Evolutionary conservation across 1,140 invertebrate species (phyloP).

Genomic region (Conus ventricosus): DNA sequence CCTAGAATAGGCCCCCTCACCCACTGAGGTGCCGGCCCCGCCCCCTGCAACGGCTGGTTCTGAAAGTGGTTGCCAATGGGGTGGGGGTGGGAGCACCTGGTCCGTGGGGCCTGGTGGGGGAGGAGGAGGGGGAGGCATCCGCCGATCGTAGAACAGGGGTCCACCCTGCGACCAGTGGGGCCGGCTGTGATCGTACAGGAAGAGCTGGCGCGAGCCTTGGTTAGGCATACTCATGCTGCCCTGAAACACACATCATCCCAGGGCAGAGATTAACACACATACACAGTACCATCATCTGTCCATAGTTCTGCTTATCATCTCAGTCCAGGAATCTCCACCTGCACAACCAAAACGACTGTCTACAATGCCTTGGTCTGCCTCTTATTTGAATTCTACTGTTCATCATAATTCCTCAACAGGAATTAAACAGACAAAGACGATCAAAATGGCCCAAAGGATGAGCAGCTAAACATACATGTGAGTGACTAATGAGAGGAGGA

Average conservation of each 20-base stretch:
- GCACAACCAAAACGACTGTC: no score
- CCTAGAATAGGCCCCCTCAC: constrained; percentile 45
- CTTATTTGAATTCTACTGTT: no score
- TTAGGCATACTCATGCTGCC: constrained; percentile 56
- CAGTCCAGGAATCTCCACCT: no score
- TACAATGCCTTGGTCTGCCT: no score
- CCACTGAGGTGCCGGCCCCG: constrained; percentile 49
- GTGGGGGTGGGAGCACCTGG: constrained; percentile 34
- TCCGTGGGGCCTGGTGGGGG: constrained; percentile 35
- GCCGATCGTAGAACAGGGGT: constrained; percentile 51
- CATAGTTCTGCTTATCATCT: no score
- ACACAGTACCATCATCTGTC: no score
- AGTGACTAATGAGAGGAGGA: no score
- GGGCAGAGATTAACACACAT: no score
- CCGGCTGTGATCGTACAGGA: constrained; percentile 52
- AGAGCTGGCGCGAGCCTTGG: constrained; percentile 49
- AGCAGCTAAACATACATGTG: no score
- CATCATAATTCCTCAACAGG: no score
- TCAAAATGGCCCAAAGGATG: no score
- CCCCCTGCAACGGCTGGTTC: constrained; percentile 30
- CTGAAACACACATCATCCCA: constrained; percentile 4
- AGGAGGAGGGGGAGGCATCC: constrained; percentile 44
- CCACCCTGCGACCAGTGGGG: constrained; percentile 53
- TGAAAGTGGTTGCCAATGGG: constrained; percentile 36
- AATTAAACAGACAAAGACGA: no score